Evolutionary conservation across 1,140 invertebrate species (phyloP).

Genomic region (Hycleus phaleratus): DNA sequence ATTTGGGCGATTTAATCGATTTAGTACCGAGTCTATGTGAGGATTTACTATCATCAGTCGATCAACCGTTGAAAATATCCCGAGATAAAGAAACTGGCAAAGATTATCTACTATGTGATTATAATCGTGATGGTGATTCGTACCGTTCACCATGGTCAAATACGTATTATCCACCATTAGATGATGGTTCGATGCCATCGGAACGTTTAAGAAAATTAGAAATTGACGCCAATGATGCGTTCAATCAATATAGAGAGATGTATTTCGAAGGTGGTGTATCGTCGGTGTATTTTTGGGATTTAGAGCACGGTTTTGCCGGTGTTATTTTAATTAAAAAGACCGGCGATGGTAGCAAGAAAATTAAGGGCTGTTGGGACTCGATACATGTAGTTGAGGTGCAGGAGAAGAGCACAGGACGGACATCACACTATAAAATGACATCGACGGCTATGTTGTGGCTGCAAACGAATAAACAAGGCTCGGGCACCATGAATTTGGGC

Average conservation of each 20-base stretch:
- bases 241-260: slow-evolving; percentile 98
- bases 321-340: slow-evolving; percentile 99
- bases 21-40: slow-evolving; percentile 93
- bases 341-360: slow-evolving; percentile 91
- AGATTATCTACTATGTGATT: slow-evolving; percentile 98
- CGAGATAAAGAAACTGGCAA: slow-evolving; percentile 90
- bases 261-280: slow-evolving; percentile 99
- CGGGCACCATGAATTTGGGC: slow-evolving; percentile 97
- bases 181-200: slow-evolving; percentile 97
- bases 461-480: slow-evolving; percentile 93
- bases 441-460: slow-evolving; percentile 99
- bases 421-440: slow-evolving; percentile 97
- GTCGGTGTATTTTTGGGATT: slow-evolving; percentile 98
- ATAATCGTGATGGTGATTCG: slow-evolving; percentile 98
- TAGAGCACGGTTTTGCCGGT: slow-evolving; percentile 97
- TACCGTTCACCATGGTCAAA: slow-evolving; percentile 99
- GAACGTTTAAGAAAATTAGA: slow-evolving; percentile 92
- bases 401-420: slow-evolving; percentile 87
- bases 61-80: slow-evolving; percentile 97
- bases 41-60: slow-evolving; percentile 94
- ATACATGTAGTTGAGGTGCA: slow-evolving; percentile 99
- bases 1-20: slow-evolving; percentile 95
- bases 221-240: slow-evolving; percentile 96
- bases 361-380: slow-evolving; percentile 99
- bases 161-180: slow-evolving; percentile 93